phyloP scores from a whole-genome alignment of 2,888 invertebrate genomes.

The Acleris literana region DNA sequence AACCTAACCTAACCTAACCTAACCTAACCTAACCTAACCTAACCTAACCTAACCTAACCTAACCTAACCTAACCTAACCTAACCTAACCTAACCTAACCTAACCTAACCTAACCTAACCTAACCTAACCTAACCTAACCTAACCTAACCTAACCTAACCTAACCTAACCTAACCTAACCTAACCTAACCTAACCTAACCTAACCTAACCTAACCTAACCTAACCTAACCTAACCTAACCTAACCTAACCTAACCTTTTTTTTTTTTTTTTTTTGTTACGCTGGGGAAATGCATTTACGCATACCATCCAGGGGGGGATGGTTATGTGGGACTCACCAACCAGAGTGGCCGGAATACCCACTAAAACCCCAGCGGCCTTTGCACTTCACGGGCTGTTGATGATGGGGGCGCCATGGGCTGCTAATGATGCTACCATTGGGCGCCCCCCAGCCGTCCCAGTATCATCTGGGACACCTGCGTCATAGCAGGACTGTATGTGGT shows the following conservation, averaged over 20 bases:
- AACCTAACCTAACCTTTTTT: slow-evolving; percentile 39
- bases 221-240: slow-evolving; percentile 41
- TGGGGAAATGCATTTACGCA: too few species aligned
- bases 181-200: slow-evolving; percentile 41
- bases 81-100: slow-evolving; percentile 40
- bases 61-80: slow-evolving; percentile 41
- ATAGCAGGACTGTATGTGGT: too few species aligned
- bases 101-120: slow-evolving; percentile 40
- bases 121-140: slow-evolving; percentile 24
- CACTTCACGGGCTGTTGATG: too few species aligned
- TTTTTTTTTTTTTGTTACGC: too few species aligned
- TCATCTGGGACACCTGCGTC: too few species aligned
- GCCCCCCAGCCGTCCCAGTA: too few species aligned
- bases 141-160: slow-evolving; percentile 32
- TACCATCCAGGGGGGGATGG: too few species aligned
- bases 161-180: slow-evolving; percentile 36
- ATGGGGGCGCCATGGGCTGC: too few species aligned
- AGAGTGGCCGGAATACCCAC: too few species aligned
- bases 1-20: slow-evolving; percentile 17
- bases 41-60: slow-evolving; percentile 39
- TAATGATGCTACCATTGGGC: too few species aligned
- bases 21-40: slow-evolving; percentile 38
- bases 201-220: slow-evolving; percentile 41
- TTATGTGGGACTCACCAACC: too few species aligned
- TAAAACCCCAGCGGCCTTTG: too few species aligned